Base-by-base conservation (phyloP, 2,797 vertebrate genomes). In the Macropus fuliginosus region DNA sequence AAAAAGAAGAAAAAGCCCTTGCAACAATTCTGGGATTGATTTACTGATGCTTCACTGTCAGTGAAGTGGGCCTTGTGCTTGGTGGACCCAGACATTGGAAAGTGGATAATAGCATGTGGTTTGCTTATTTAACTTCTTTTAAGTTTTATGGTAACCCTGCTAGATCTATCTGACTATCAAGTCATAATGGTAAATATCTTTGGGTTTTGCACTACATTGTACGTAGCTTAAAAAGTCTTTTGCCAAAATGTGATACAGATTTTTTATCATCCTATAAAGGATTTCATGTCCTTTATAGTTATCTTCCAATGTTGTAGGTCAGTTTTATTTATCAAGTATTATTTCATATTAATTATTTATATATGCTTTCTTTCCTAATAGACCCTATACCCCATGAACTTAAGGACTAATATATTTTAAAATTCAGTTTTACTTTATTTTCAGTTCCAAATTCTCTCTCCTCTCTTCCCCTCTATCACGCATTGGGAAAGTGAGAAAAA, bases 221-320 rank as follows among this genome's bases (percentile, higher is more conserved):
- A 46, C 1, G 4, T 16, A 34, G 24, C 29, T 56, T n/a, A 46
- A 92, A 90, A 57, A 93, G 10, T 46, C 21, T 46, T 50, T 46
- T 11, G 40, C 21, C 40, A 50, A 87, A 91, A 89, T 50, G n/a
- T 46, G 40, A 31, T 94, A n/a, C 92, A 29, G 91, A 0, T 91
- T 5, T 40, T 62, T 93, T 91, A 95, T 91, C n/a, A 94, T 5
- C 18, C 56, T 66, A 21, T 34, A 50, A 95, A 50, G 28, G 92
- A 91, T 95, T 95, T 95, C 90, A 54, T 92, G 31, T 59, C 90
- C 57, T 87, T 87, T 87, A 46, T 9, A 4, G 6, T 74, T 40
- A 21, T 74, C 46, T 92, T 95, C 46, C 12, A 92, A 16, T n/a
- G 57, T 66, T 54, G 24, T 55, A 46, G 62, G 14, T 66, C 34